These are phyloP conservation scores for Drosophila obscura DNA, from an alignment of 1,140 invertebrate species.

Conservation along the genomic window DNA sequence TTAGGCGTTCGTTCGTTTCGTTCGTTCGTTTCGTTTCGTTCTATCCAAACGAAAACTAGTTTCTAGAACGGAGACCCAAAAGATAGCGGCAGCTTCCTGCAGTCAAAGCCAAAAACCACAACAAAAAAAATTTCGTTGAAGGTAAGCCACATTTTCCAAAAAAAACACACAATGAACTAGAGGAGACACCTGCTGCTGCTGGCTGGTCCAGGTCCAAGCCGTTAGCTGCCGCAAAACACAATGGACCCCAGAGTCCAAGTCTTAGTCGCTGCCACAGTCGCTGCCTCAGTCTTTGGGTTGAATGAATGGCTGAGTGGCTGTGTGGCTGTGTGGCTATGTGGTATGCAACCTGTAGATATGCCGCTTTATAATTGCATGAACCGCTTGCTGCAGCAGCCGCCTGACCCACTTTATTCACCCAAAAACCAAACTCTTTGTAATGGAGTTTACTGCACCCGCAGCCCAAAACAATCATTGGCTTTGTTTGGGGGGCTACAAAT, in stretches of 20 bases:
- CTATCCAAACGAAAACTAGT: conserved; percentile 58
- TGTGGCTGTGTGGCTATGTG: conserved; percentile 29
- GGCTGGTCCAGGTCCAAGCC: too few relatives aligned
- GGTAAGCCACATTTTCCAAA: conserved; percentile 76
- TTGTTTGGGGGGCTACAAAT: conserved; percentile 1
- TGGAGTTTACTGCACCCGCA: conserved; percentile 19
- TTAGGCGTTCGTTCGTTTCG: conserved; percentile 36
- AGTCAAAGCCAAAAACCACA: conserved; percentile 21
- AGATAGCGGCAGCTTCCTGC: conserved; percentile 62
- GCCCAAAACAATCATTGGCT: conserved; percentile 10
- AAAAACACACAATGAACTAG: conserved; percentile 18
- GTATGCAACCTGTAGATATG: conserved; percentile 57
- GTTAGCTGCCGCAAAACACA: conserved; percentile 20
- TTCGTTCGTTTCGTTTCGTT: conserved; percentile 22
- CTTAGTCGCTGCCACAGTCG: not conserved
- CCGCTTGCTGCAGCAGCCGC: conserved; percentile 40
- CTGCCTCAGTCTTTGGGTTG: too few relatives aligned
- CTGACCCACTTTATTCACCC: conserved; percentile 64
- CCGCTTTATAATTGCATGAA: conserved; percentile 71
- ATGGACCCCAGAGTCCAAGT: conserved; percentile 35
- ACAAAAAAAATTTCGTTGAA: conserved; percentile 57
- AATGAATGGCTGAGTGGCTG: conserved; percentile 12
- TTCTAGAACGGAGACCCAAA: conserved; percentile 58
- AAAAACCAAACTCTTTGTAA: conserved; percentile 7
- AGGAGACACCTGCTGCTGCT: conserved; percentile 30